These are phyloP conservation scores for Hippocampus guttulatus DNA, from an alignment of 2,113 vertebrate species.

Conservation along the genomic window DNA sequence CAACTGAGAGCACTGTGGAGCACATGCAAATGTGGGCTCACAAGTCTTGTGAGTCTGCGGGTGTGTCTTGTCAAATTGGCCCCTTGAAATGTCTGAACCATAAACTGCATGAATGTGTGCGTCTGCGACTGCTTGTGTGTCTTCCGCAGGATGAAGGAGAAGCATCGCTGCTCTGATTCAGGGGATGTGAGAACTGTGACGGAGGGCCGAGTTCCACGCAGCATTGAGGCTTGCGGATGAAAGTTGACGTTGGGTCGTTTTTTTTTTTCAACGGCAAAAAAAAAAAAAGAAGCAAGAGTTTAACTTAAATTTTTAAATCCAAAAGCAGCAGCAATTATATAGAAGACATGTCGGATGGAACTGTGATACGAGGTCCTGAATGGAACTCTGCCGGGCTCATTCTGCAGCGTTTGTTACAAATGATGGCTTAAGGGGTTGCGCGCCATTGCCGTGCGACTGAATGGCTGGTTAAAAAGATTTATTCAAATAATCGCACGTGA, in stretches of 20 bases:
- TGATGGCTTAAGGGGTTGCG: constrained; percentile 44
- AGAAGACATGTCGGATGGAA: constrained; percentile 37
- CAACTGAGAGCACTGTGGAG: constrained; percentile 26
- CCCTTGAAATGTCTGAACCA: constrained; percentile 42
- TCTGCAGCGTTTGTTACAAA: constrained; percentile 17
- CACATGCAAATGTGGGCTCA: constrained; percentile 48
- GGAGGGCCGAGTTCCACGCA: constrained; percentile 51
- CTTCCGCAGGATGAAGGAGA: constrained; percentile 43
- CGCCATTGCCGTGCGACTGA: constrained; percentile 49
- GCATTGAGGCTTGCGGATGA: constrained; percentile 48
- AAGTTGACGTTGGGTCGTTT: constrained; percentile 30
- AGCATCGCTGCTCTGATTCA: constrained; percentile 49
- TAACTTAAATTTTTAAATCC: constrained; percentile 25
- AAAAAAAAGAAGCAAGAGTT: neutral
- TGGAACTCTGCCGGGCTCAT: constrained; percentile 24
- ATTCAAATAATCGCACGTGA: constrained; percentile 71
- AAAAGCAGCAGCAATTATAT: constrained; percentile 25
- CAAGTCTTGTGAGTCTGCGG: constrained; percentile 17
- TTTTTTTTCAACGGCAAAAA: constrained; percentile 18
- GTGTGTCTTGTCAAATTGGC: constrained; percentile 47
- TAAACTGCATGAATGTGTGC: constrained; percentile 14
- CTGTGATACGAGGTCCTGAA: constrained; percentile 14
- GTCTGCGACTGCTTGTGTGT: constrained; percentile 11
- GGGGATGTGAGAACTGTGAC: constrained; percentile 51
- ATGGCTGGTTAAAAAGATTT: constrained; percentile 67